Base-by-base conservation (phyloP, 23 tunicate species). In the Botrylloides violaceus region DNA sequence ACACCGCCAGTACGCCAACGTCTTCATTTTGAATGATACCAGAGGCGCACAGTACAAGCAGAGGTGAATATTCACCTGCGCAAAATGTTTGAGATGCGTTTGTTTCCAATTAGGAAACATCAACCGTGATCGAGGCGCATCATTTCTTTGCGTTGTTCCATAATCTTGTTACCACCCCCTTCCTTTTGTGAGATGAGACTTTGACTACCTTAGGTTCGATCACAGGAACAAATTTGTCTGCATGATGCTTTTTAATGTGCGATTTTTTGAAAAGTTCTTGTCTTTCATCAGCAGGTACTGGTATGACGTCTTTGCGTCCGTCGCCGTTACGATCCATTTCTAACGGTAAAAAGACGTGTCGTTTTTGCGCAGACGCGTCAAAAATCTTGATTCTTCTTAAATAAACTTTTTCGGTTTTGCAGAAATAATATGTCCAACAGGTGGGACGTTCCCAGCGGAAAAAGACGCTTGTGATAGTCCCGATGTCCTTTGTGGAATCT, bases 381-480 rank as follows among this genome's bases (percentile, higher is more conserved):
- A 87, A 75, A 23, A 87, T 70, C 56, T 80, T 87, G 47, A 87
- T 81, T 26, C 95, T 47, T 59, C 75, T 87, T 30, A 87, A 58
- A 2, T 50, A 59, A 0, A 87, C 65, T 49, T 80, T 80, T 36
- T 87, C 85, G 2, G 36, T 62, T 38, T 76, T 57, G 39, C 86
- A 80, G 31, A 80, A 76, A 35, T 79, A 87, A 36, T 50, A 76
- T 35, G 73, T 76, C 74, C 74, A 68, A 25, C 74, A 68, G n/a
- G 74, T 68, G 20, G 74, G 74, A 1, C 74, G 43, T 28, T 68
- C 74, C 96, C 96, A 88, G 9, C 87, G 83, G 73, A 88, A 81
- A 21, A 76, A 56, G 27, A 88, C 75, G 18, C 83, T 55, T 7
- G 77, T 65, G 4, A 88, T 64, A 9, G 56, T 49, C 37, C 96